These are phyloP conservation scores for Agelaius phoeniceus DNA, from an alignment of 2,113 vertebrate species.

Conservation along the genomic window DNA sequence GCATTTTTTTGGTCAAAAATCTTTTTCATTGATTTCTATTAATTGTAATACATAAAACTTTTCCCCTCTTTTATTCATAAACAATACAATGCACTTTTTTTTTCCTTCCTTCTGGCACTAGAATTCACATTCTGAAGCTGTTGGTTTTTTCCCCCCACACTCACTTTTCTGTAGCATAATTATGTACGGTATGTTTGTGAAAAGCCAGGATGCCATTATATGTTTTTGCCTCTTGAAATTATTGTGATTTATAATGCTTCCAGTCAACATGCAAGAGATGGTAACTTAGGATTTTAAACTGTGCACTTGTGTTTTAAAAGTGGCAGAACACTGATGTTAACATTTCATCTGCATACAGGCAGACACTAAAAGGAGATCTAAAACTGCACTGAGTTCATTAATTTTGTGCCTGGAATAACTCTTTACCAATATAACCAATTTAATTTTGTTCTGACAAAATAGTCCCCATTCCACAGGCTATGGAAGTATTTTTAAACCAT, in stretches of 20 bases:
- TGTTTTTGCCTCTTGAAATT: neutral
- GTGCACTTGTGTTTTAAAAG: neutral
- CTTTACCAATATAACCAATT: neutral
- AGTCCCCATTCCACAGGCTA: neutral
- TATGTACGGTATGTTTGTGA: neutral
- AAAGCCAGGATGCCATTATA: neutral
- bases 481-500: neutral
- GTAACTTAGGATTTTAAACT: neutral
- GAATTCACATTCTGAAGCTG: neutral
- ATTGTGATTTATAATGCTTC: neutral
- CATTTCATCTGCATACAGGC: neutral
- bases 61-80: neutral
- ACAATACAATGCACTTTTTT: neutral
- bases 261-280: neutral
- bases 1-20: neutral
- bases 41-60: neutral
- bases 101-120: neutral
- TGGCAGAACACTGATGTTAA: neutral
- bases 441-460: neutral
- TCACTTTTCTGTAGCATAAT: neutral
- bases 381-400: neutral
- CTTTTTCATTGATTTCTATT: neutral
- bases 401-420: neutral
- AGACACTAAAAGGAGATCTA: neutral
- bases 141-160: accelerated